Evolutionary conservation across 2,888 invertebrate genomes (phyloP), one percentile per base, ranked within the genome.

Genomic region (Stictocephala bisonia): DNA sequence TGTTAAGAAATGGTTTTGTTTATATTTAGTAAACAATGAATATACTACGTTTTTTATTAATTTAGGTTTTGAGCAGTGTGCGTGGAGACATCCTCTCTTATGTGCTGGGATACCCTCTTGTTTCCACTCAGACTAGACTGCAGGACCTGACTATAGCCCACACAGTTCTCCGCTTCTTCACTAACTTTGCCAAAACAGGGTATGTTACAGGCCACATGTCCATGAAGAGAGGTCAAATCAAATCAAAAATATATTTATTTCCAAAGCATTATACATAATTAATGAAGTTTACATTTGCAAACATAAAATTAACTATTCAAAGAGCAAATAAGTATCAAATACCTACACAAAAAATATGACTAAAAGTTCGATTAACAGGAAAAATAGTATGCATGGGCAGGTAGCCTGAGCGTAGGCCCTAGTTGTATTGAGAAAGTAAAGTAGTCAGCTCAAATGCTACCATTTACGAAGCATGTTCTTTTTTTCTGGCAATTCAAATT

Each of bases 151-250:
- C 24, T 2, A 15, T 60, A 3, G 40, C 60, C 22, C 60, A 60
- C 56, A 60, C 60, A 15, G 60, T 60, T 1, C 31, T 60, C 18
- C 48, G 51, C 7, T 68, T 68, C 51, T 69, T 69, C 22, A 69
- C 69, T 15, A 69, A 69, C 41, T 69, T 40, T 20, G 69, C 69
- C 3, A 69, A 69, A 26, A 53, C 69, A 20, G 69, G 69, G 69
- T 69, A 69, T 26, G 64, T n/a, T 20, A 18, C 11, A 24, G n/a
- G n/a, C n/a, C n/a, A 48, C n/a, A 9, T 48, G 6, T 48, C 18
- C 18, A 48, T 48, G 6, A 48, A 9, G 6, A 13, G 11, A 35
- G 35, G 6, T 35, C 13, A 35, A 35, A 13, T 35, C 35, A 9
- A 35, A 35, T 35, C 13, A 13, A 9, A 35, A 35, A 35, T 35